These are phyloP conservation scores for Danio tinwini DNA, from an alignment of 2,797 vertebrate species.

Conservation along the genomic window DNA sequence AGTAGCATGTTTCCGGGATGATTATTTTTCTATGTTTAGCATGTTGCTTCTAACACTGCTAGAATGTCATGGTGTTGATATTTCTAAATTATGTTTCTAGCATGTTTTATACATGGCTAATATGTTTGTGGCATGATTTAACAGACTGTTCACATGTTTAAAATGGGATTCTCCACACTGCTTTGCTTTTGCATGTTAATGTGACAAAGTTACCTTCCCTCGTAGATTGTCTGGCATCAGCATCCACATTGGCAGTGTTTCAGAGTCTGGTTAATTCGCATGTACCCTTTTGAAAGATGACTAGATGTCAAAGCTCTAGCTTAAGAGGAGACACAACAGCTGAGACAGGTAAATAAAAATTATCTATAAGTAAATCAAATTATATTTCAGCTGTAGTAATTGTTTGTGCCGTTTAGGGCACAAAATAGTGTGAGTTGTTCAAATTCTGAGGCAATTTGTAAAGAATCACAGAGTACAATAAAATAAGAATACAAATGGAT, in stretches of 20 bases:
- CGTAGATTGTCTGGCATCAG: background rate
- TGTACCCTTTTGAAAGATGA: slow-evolving; percentile 32
- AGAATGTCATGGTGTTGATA: too few relatives aligned
- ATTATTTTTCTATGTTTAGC: too few relatives aligned
- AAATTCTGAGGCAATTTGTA: background rate
- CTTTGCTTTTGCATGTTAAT: too few relatives aligned
- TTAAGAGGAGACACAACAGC: slow-evolving; percentile 48
- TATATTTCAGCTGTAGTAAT: slow-evolving; percentile 36
- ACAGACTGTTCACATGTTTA: too few relatives aligned
- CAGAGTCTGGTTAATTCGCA: slow-evolving; percentile 24
- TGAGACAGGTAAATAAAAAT: slow-evolving; percentile 27
- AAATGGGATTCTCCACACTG: too few relatives aligned
- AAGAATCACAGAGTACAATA: slow-evolving; percentile 33
- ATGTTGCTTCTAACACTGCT: too few relatives aligned
- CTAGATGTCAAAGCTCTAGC: slow-evolving; percentile 52
- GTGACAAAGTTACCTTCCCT: slow-evolving; percentile 32
- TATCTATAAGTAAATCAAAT: slow-evolving; percentile 34
- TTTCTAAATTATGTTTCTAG: too few relatives aligned
- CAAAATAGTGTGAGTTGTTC: slow-evolving; percentile 8
- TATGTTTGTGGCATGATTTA: too few relatives aligned
- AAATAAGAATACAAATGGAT: slow-evolving; percentile 1
- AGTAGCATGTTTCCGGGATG: too few relatives aligned
- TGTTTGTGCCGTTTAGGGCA: slow-evolving; percentile 18
- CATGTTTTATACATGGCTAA: too few relatives aligned
- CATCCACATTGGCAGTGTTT: slow-evolving; percentile 34